Evolutionary conservation across 2,797 vertebrate species (phyloP), one percentile per base, ranked within the genome.

Genomic region (Erpetoichthys calabaricus): DNA sequence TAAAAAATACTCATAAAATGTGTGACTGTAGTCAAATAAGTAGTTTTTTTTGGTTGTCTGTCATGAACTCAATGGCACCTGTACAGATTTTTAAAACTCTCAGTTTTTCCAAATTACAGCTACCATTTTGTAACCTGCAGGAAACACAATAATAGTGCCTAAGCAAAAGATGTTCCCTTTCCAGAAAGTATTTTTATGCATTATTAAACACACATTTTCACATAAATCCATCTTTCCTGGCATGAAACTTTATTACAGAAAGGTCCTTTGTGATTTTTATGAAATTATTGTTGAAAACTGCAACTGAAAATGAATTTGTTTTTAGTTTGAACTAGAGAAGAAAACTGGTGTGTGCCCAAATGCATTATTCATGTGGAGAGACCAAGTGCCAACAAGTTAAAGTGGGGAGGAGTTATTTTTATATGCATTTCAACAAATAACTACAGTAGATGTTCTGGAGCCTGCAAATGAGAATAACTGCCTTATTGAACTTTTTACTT

Each of bases 121-220:
- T 59, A 53, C 50, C 45, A 59, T 60, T 67, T 53, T 42, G 6
- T n/a, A 6, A 54, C 61, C 61, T 61, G 71, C 68, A 68, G 59
- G 65, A 66, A 53, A 60, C 45, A 46, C 64, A 73, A 73, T 67
- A 60, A 71, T 72, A 73, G 63, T 67, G 64, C 45, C 58, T 42
- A 7, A 55, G 44, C 5, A 46, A 59, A 61, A 54, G 59, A 59
- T 68, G 63, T 69, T 67, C 63, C 58, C 51, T 51, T 68, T 65
- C 69, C 62, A 59, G 45, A 62, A 54, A 59, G 60, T 58, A 57
- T 56, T 75, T 76, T 71, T 73, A 70, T 73, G 64, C 73, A 70
- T 76, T 80, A 72, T 73, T 73, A 60, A 64, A 73, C 74, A 80
- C 68, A 67, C 67, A 65, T 67, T 70, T 62, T 60, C 64, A 60